Conservation (phyloP, 2,888 invertebrate genomes). For the Hoplodrina ambigua region DNA sequence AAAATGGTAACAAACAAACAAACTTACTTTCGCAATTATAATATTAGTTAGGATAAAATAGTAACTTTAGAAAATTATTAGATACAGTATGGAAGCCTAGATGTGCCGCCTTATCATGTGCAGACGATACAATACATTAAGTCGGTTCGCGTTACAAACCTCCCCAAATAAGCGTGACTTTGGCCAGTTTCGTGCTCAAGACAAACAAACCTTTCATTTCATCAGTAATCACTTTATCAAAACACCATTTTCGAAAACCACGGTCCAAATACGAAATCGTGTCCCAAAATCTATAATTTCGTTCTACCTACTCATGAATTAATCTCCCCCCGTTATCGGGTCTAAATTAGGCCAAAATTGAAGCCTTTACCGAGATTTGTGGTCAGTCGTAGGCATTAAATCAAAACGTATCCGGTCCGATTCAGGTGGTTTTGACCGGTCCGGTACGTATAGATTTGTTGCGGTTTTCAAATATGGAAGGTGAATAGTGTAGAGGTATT, state of each 20-base stretch:
- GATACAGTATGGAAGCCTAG: no score
- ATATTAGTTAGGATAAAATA: no score
- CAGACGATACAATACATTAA: no score
- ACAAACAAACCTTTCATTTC: background rate
- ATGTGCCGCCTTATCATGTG: no score
- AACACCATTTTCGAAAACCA: conserved; percentile 20
- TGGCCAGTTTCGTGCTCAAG: no score
- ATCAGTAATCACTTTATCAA: conserved; percentile 8
- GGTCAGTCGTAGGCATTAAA: conserved; percentile 57
- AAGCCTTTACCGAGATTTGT: conserved; percentile 50
- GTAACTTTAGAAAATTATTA: no score
- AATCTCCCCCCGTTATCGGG: conserved; percentile 52
- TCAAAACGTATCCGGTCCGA: conserved; percentile 58
- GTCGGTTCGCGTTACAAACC: no score
- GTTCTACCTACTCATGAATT: conserved; percentile 49
- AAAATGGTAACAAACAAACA: no score
- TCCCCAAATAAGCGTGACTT: background rate
- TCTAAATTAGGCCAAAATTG: conserved; percentile 59
- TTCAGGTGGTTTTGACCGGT: conserved; percentile 45
- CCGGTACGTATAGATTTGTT: conserved; percentile 35
- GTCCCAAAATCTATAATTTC: conserved; percentile 50
- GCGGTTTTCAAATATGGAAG: conserved; percentile 40
- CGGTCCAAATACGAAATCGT: conserved; percentile 21
- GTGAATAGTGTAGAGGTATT: conserved; percentile 6
- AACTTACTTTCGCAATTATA: no score